Evolutionary conservation across 2,888 invertebrate genomes (phyloP), one percentile per base, ranked within the genome.

Genomic region (Sarcophaga variegata): DNA sequence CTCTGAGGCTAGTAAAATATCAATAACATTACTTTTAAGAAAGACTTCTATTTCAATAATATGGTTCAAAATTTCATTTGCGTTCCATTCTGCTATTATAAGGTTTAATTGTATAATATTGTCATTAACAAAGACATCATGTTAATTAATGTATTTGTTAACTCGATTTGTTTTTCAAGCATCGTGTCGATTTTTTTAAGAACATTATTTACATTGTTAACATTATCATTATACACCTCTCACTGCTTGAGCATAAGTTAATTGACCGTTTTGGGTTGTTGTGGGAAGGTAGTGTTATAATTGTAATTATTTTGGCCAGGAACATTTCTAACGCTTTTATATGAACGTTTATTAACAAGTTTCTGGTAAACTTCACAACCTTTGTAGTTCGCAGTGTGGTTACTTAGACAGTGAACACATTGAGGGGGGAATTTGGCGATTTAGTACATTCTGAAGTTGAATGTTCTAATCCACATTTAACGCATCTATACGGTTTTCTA

Each of bases 121-220:
- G 70, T 69, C 69, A 75, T 22, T 22, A 22, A 22, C 22, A 22
- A 22, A 22, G 22, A 22, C 22, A 22, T 81, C 75, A 81, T 76
- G 17, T 49, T 70, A 6, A 81, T 82, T 1, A 82, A n/a, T 3
- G 54, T 82, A 45, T 75, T 82, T 10, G 75, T 69, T 45, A 76
- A 17, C 22, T 82, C 82, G 4, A 76, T 76, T 60, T 82, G 76
- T 45, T 77, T 76, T n/a, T 17, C 37, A 3, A 76, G 10, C 22
- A 82, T 20, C 11, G 37, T 12, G 25, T 82, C 82, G 2, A 76
- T 70, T 76, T 70, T 82, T 67, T 67, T 2, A 14, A 79, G 17
- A 25, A n/a, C 2, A 47, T 60, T 78, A 27, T 69, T 60, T 20
- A n/a, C 62, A 10, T 76, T 75, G 47, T 10, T 59, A 60, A 62